Percentiles rank a stretch among this genome's conserved stretches.
Evolutionary conservation across 2,113 vertebrate species (phyloP).

Genomic region (Melanostigma gelatinosum): DNA sequence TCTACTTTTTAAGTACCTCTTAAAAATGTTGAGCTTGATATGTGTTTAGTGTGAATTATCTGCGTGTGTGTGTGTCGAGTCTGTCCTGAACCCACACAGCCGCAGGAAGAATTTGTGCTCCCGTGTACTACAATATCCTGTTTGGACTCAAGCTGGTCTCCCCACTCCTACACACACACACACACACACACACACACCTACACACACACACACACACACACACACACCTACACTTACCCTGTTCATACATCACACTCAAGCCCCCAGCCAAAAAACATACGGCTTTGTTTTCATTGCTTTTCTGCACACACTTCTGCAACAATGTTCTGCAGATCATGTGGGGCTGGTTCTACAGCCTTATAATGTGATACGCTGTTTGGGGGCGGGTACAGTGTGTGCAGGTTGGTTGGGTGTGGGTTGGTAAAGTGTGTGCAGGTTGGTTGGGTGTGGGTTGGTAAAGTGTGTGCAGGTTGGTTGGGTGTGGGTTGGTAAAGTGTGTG

Average conservation of each 20-base stretch:
- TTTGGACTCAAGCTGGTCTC: slow-evolving; percentile 67
- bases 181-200: slow-evolving; percentile 13
- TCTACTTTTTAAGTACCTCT: background rate
- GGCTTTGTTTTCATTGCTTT: slow-evolving; percentile 59
- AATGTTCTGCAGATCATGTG: slow-evolving; percentile 27
- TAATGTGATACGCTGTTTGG: slow-evolving; percentile 22
- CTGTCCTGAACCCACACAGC: slow-evolving; percentile 57
- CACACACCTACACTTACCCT: background rate
- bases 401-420: background rate
- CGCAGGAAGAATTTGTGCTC: slow-evolving; percentile 68
- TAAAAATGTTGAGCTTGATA: background rate
- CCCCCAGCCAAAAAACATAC: slow-evolving; percentile 32
- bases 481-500: background rate
- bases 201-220: slow-evolving; percentile 30
- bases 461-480: background rate
- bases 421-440: too few relatives aligned
- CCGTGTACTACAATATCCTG: slow-evolving; percentile 81
- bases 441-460: background rate
- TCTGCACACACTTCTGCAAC: slow-evolving; percentile 36
- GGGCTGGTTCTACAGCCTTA: slow-evolving; percentile 9
- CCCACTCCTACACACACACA: slow-evolving; percentile 20
- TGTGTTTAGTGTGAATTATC: background rate
- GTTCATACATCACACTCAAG: slow-evolving; percentile 39
- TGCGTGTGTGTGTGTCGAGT: slow-evolving; percentile 20
- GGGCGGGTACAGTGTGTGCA: background rate